These are phyloP conservation scores for Brachynemurus nebulosus DNA, from an alignment of 2,888 invertebrate species.

Conservation along the genomic window DNA sequence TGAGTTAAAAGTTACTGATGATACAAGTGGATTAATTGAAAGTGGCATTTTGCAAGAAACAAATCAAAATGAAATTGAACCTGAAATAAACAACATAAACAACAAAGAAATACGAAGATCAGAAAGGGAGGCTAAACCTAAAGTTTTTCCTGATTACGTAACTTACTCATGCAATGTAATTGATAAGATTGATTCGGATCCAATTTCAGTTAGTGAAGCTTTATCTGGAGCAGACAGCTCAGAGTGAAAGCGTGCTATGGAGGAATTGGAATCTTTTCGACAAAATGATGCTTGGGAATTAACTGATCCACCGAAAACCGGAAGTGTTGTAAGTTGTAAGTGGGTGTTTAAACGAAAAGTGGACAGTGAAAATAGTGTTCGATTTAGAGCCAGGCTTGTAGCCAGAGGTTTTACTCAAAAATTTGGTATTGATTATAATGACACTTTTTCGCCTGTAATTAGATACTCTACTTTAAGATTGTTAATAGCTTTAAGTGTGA, in stretches of 20 bases:
- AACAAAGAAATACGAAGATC: background rate
- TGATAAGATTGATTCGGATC: background rate
- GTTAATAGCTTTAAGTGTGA: slow-evolving; percentile 9
- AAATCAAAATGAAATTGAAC: background rate
- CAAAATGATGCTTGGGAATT: background rate
- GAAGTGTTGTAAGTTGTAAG: background rate
- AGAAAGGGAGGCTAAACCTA: background rate
- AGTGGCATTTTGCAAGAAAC: background rate
- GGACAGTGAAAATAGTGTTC: background rate
- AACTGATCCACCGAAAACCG: background rate
- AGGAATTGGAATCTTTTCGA: background rate
- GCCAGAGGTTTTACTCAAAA: slow-evolving; percentile 6
- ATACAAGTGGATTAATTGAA: background rate
- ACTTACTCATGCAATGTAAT: background rate
- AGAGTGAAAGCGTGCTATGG: background rate
- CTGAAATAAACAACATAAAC: background rate
- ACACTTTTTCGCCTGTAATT: slow-evolving; percentile 9
- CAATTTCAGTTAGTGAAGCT: background rate
- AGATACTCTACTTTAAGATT: slow-evolving; percentile 12
- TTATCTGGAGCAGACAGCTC: background rate
- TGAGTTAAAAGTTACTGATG: too few relatives aligned
- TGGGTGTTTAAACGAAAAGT: background rate
- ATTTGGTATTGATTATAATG: slow-evolving; percentile 10
- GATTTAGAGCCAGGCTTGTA: background rate
- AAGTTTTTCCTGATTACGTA: background rate